Evolutionary conservation across 2,797 vertebrate genomes (phyloP).

Genomic region (Psittacula derbiana): DNA sequence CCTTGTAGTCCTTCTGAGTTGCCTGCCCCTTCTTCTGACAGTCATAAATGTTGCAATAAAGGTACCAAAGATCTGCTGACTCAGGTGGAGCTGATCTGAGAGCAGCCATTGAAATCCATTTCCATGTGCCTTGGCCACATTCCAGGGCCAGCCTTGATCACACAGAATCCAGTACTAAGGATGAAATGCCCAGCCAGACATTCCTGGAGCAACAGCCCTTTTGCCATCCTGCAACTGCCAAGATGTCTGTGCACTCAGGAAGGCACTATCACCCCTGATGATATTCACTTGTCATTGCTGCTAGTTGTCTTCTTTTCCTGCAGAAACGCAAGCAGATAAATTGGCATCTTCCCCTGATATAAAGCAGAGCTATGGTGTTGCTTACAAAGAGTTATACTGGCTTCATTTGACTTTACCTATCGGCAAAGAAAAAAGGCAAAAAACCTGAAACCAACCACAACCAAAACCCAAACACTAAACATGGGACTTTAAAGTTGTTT

Average conservation of each 20-base stretch:
- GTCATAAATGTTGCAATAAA: background rate
- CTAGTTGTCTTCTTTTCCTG: background rate
- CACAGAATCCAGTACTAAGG: rapidly evolving
- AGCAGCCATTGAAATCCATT: background rate
- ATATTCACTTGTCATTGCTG: background rate
- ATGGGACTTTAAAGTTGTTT: background rate
- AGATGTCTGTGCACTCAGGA: background rate
- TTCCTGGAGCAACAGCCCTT: background rate
- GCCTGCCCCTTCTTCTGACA: background rate
- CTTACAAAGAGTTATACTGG: background rate
- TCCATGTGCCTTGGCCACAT: background rate
- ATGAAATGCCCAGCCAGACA: background rate
- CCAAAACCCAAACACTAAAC: background rate
- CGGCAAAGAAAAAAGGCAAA: background rate
- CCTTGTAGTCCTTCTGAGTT: background rate
- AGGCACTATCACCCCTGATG: background rate
- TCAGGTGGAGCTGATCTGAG: background rate
- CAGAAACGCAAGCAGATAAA: background rate
- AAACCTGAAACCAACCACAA: too few species aligned
- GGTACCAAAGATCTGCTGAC: background rate
- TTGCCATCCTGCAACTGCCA: background rate
- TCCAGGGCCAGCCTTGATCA: background rate
- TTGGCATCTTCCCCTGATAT: background rate
- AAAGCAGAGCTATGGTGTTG: background rate
- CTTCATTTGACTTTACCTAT: background rate